Percentiles rank a stretch among this genome's conserved stretches.
Conservation (phyloP, 2,888 invertebrate genomes). For the Lasioglossum vierecki region DNA sequence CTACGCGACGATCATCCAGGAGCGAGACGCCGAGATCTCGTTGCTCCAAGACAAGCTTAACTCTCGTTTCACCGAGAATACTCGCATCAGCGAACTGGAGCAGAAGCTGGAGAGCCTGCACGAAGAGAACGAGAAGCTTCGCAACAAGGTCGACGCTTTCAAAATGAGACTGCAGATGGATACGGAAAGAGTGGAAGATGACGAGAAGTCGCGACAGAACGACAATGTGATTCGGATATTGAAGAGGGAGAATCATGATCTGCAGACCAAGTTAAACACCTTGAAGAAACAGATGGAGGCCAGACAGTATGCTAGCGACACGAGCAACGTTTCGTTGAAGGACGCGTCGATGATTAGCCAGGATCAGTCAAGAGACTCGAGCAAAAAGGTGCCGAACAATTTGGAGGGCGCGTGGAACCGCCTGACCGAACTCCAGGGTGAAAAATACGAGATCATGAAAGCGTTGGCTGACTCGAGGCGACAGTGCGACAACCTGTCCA, state of each 20-base stretch:
- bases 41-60: slow-evolving; percentile 56
- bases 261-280: slow-evolving; percentile 61
- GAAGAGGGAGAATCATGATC: slow-evolving; percentile 63
- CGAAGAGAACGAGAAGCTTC: slow-evolving; percentile 60
- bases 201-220: slow-evolving; percentile 11
- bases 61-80: slow-evolving; percentile 38
- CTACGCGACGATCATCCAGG: slow-evolving; percentile 56
- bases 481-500: slow-evolving; percentile 59
- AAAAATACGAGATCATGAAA: slow-evolving; percentile 69
- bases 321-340: slow-evolving; percentile 18
- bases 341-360: slow-evolving; percentile 61
- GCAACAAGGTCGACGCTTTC: not conserved
- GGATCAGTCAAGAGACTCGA: slow-evolving; percentile 73
- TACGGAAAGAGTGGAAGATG: not conserved
- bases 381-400: slow-evolving; percentile 75
- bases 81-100: slow-evolving; percentile 31
- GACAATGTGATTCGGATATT: slow-evolving; percentile 41
- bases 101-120: slow-evolving; percentile 79
- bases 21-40: slow-evolving; percentile 58
- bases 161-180: slow-evolving; percentile 20
- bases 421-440: slow-evolving; percentile 73
- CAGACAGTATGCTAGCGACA: not conserved
- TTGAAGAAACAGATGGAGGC: slow-evolving; percentile 60
- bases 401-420: slow-evolving; percentile 79
- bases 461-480: slow-evolving; percentile 68